phyloP scores from a whole-genome alignment of 2,113 vertebrate species.

The Leptobrachium ailaonicum region DNA sequence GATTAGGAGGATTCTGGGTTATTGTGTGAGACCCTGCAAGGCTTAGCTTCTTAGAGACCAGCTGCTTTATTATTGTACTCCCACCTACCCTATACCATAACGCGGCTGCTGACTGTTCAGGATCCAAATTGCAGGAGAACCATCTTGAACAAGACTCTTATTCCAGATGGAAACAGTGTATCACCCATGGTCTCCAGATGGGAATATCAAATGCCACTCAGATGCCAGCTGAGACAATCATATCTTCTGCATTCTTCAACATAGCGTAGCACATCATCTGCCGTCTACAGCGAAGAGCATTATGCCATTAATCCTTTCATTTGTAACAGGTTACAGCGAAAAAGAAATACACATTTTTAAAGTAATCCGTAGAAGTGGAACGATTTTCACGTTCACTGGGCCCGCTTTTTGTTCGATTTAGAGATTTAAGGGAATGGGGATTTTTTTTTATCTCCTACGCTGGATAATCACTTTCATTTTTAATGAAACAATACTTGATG shows the following conservation, averaged over 20 bases:
- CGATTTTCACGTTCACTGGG: background rate
- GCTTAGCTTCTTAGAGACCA: slow-evolving; percentile 72
- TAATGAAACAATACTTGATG: too few species aligned
- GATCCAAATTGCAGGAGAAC: slow-evolving; percentile 52
- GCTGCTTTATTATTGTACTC: slow-evolving; percentile 69
- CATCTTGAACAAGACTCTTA: slow-evolving; percentile 46
- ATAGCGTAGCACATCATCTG: slow-evolving; percentile 23
- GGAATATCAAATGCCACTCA: slow-evolving; percentile 62
- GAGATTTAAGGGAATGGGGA: background rate
- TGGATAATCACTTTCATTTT: background rate
- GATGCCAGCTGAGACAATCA: slow-evolving; percentile 64
- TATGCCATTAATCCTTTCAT: slow-evolving; percentile 34
- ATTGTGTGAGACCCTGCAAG: slow-evolving; percentile 70
- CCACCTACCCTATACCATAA: slow-evolving; percentile 36
- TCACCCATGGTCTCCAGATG: slow-evolving; percentile 62
- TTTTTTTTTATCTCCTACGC: background rate
- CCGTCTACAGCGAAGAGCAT: slow-evolving; percentile 45
- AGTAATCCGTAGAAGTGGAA: background rate
- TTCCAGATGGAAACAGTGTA: slow-evolving; percentile 66
- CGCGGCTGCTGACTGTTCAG: slow-evolving; percentile 57
- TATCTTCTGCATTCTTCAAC: slow-evolving; percentile 57
- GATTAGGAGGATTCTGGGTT: slow-evolving; percentile 70
- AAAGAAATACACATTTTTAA: background rate
- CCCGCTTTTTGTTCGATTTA: too few species aligned
- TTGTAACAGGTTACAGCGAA: background rate